A percentile compares a stretch with the other conserved stretches of the same genome.
phyloP scores from a whole-genome alignment of 2,888 invertebrate species.

The Clostera curtula region DNA sequence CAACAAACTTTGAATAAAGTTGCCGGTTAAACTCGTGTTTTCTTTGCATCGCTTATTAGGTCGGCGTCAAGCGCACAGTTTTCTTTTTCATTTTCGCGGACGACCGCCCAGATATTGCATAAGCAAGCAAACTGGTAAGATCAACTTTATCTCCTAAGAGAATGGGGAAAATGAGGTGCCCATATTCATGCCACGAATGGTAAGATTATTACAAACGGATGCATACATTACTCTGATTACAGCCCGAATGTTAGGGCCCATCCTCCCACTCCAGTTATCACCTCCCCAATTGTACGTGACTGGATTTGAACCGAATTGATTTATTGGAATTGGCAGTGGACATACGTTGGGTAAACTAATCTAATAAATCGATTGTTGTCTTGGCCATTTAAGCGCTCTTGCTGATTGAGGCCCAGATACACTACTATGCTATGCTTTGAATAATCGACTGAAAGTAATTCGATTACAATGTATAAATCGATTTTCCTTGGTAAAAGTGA shows the following conservation, averaged over 20 bases:
- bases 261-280: slow-evolving; percentile 14
- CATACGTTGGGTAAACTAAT: slow-evolving; percentile 26
- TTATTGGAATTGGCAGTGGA: slow-evolving; percentile 40
- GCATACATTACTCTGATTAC: slow-evolving; percentile 36
- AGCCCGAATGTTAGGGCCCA: slow-evolving; percentile 25
- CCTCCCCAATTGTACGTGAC: slow-evolving; percentile 34
- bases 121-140: not conserved
- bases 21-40: too few species aligned
- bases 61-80: too few species aligned
- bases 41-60: too few species aligned
- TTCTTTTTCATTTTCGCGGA: too few species aligned
- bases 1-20: too few species aligned
- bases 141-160: not conserved
- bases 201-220: slow-evolving; percentile 14
- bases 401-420: too few species aligned
- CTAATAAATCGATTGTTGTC: slow-evolving; percentile 28
- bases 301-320: slow-evolving; percentile 37
- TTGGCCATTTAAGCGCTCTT: not conserved
- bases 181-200: slow-evolving; percentile 10
- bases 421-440: too few species aligned
- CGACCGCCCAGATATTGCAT: not conserved
- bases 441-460: too few species aligned
- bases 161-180: slow-evolving; percentile 6
- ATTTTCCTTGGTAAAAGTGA: too few species aligned
- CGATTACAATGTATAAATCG: too few species aligned